Evolutionary conservation across 1,140 invertebrate species (phyloP), one percentile per base, ranked within the genome.

Genomic region (Gonioctena quinquepunctata): DNA sequence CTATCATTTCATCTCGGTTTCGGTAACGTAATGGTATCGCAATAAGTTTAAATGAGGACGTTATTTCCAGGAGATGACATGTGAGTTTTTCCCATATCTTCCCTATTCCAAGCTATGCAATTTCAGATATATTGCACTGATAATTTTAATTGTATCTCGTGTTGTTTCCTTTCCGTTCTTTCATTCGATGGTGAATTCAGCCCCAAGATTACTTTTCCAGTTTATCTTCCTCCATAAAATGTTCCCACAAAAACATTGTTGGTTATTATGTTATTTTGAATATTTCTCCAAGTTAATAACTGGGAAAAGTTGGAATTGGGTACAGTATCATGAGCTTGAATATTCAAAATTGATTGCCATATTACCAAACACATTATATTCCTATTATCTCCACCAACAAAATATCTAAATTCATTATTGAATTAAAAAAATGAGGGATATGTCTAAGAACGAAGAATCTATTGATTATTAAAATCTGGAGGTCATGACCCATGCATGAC

Each of bases 41-140:
- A 22, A 21, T 54, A 54, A 54, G 21, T 54, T 22, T 6, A 54
- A 13, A 54, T 18, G 7, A 54, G 50, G 21, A 54, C 19, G 18
- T n/a, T 54, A 22, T 21, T 54, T 18, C 50, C 13, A 54, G 50
- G 8, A 22, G 50, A 54, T 54, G 21, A 22, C 50, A 54, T 54
- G 50, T 22, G 50, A 54, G 50, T 18, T 11, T 22, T 8, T 54
- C 50, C 19, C 50, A 54, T 54, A 54, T 54, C 50, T 54, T 54
- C 50, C 50, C 50, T 18, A 54, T 18, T 54, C 18, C 50, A 18
- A 16, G 16, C 50, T 5, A 54, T 54, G 50, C 50, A 54, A 54
- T 54, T 54, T 22, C 21, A 54, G 50, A 54, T 54, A 54, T 54
- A 54, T 54, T 54, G 50, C 50, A 54, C 50, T n/a, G 50, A 54